A percentile compares a stretch with the other conserved stretches of the same genome.
Evolutionary conservation across 1,140 invertebrate species (phyloP).

Genomic region (Cotesia typhae): DNA sequence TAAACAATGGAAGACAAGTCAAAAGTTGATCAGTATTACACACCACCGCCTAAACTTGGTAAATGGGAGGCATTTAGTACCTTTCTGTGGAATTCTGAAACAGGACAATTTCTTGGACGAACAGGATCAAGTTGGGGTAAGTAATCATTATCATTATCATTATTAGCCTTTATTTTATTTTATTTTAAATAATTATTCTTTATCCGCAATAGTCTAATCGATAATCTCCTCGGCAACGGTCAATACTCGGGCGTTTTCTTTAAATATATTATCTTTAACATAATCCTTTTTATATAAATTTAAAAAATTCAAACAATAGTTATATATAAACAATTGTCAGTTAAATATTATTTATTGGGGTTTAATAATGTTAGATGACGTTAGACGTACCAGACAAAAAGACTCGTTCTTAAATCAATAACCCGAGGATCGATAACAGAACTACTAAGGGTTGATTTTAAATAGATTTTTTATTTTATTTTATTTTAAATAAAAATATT

Average conservation of each 20-base stretch:
- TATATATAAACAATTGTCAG: too few species aligned
- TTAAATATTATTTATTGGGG: too few species aligned
- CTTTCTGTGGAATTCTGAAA: conserved; percentile 90
- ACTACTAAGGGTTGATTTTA: too few species aligned
- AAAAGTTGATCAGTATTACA: conserved; percentile 81
- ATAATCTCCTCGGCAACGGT: conserved; percentile 35
- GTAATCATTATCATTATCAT: conserved; percentile 63
- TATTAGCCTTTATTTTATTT: too few species aligned
- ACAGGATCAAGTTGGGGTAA: conserved; percentile 92
- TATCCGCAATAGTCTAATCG: conserved; percentile 31
- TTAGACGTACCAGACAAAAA: too few species aligned
- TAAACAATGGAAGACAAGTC: conserved; percentile 78
- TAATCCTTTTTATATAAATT: not conserved
- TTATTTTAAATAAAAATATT: not conserved
- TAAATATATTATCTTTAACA: not conserved
- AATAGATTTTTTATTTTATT: not conserved
- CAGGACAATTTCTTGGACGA: conserved; percentile 85
- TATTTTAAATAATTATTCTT: conserved; percentile 11
- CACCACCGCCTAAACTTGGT: conserved; percentile 79
- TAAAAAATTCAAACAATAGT: not conserved
- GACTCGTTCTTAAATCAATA: too few species aligned
- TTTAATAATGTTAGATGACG: too few species aligned
- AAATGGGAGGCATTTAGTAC: conserved; percentile 85
- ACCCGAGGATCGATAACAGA: too few species aligned
- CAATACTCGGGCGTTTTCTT: not conserved